Base-by-base conservation (phyloP, 2,113 vertebrate species). In the Steatornis caripensis region DNA sequence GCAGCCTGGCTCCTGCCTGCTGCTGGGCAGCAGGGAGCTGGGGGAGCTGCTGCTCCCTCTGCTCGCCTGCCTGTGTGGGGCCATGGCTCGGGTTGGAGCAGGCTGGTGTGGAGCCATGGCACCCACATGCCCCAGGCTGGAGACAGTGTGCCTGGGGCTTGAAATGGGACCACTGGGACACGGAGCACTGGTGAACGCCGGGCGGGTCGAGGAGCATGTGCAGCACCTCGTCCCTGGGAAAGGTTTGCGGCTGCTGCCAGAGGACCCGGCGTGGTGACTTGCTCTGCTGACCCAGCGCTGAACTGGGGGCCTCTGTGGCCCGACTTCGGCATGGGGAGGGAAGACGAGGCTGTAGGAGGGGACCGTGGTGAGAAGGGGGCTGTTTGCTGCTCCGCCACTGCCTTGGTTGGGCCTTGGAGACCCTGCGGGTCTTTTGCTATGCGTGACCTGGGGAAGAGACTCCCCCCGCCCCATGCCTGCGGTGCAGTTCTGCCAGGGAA, bases 131-230 rank as follows among this genome's bases (percentile, higher is more conserved):
- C 55, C 46, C 23, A 6, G 37, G 61, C 26, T 7, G 4, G 48
- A 27, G 9, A 5, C 12, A 3, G 54, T 5, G 32, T 29, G 8
- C 36, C 32, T 24, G 6, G 58, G 61, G 64, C 78, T 86, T 9
- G 19, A 58, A 78, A 65, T 0, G 11, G 58, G 75, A 61, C 57
- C 62, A 11, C 13, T 1, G 10, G 32, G 83, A 48, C 49, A 6
- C 0, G 0, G 53, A 30, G 20, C 66, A 26, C 46, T 0, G 1
- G 45, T 15, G 82, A 48, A 3, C 4, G 4, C 66, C 5, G 2
- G 8, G 51, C 11, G 5, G n/a, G 57, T 1, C n/a, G 5, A 37
- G 85, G 48, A 45, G 36, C 48, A 27, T 3, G 2, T 24, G 19
- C 17, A 15, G 27, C 3, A 1, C 36, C 82, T 65, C 5, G 1